phyloP scores from a whole-genome alignment of 2,888 invertebrate species.

The Drosophila anomelani region DNA sequence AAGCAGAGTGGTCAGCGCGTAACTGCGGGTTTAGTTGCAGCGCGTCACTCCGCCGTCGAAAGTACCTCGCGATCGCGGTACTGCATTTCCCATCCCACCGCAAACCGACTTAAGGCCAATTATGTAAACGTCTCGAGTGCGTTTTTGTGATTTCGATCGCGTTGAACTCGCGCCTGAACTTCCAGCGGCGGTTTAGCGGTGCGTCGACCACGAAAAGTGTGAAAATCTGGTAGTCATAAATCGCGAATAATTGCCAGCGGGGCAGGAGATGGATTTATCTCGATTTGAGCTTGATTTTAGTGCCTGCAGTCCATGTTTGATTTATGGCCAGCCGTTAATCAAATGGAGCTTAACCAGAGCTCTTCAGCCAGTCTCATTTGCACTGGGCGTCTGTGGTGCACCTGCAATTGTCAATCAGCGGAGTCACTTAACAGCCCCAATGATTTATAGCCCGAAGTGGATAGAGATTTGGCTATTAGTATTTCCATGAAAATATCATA shows the following conservation, averaged over 20 bases:
- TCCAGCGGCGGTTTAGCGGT: conserved; percentile 15
- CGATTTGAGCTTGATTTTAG: conserved; percentile 12
- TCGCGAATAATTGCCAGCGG: conserved; percentile 12
- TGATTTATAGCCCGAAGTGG: neutral
- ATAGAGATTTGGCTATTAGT: neutral
- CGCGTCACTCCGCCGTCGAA: conserved; percentile 52
- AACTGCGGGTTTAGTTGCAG: conserved; percentile 70
- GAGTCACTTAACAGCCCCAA: neutral
- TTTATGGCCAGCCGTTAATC: conserved; percentile 43
- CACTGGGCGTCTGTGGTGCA: neutral
- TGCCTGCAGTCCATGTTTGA: conserved; percentile 18
- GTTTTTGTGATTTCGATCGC: conserved; percentile 30
- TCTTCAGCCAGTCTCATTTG: conserved; percentile 10
- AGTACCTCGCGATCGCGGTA: conserved; percentile 37
- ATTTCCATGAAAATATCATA: neutral
- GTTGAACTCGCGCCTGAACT: conserved; percentile 31
- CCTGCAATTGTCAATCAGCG: conserved; percentile 11
- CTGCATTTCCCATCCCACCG: conserved; percentile 14
- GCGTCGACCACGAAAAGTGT: conserved; percentile 43
- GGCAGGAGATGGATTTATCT: neutral
- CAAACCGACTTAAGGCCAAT: conserved; percentile 42
- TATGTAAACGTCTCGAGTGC: conserved; percentile 52
- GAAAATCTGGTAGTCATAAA: conserved; percentile 34
- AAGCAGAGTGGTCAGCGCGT: conserved; percentile 46
- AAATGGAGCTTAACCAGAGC: conserved; percentile 8